phyloP scores from a whole-genome alignment of 2,113 vertebrate species.

The Zapornia atra region DNA sequence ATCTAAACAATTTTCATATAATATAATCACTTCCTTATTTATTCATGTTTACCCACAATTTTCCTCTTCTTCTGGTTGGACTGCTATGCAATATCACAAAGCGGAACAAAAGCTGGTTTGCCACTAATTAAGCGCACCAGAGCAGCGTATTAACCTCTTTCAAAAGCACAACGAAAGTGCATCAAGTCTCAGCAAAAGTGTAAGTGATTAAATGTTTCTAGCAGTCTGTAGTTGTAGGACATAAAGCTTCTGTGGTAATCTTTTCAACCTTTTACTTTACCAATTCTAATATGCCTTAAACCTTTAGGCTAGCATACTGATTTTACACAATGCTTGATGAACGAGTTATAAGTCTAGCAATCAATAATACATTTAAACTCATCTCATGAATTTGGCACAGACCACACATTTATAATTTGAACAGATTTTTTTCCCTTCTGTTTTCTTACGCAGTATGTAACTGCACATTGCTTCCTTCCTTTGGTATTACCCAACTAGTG shows the following conservation, averaged over 20 bases:
- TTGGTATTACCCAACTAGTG: background rate
- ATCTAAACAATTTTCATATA: constrained; percentile 50
- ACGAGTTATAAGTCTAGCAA: background rate
- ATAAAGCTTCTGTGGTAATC: too few relatives aligned
- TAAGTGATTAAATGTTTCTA: too few relatives aligned
- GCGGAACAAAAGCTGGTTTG: constrained; percentile 14
- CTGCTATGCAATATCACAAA: constrained; percentile 20
- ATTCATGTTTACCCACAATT: constrained; percentile 30
- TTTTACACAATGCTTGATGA: background rate
- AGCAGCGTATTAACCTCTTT: background rate
- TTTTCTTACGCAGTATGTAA: background rate
- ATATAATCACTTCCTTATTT: constrained; percentile 54
- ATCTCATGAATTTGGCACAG: background rate
- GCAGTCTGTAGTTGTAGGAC: too few relatives aligned
- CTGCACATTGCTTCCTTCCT: background rate
- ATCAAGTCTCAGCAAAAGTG: background rate
- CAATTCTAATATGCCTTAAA: too few relatives aligned
- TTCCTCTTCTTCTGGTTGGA: constrained; percentile 10
- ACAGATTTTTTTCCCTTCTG: background rate
- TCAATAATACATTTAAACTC: background rate
- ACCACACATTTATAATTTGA: background rate
- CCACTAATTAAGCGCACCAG: background rate
- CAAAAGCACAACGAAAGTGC: background rate
- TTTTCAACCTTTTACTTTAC: too few relatives aligned
- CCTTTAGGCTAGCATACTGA: background rate